A percentile compares a stretch with the other conserved stretches of the same genome.
Evolutionary conservation across 1,140 invertebrate genomes (phyloP).

Genomic region (Euborellia annulipes): DNA sequence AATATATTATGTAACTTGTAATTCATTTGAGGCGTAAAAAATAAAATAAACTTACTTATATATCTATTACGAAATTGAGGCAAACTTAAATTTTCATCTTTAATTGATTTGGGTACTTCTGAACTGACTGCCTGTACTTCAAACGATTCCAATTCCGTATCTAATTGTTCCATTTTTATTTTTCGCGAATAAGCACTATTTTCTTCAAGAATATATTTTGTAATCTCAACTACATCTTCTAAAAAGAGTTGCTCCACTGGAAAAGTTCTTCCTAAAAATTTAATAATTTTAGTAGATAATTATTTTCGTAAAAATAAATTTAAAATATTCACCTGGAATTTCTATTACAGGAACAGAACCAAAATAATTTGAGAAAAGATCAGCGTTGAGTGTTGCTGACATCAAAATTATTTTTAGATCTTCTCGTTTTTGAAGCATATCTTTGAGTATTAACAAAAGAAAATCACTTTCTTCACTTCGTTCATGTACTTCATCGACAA

Average conservation of each 20-base stretch:
- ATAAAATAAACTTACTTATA: slow-evolving; percentile 24
- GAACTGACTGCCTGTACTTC: slow-evolving; percentile 32
- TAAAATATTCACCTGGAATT: slow-evolving; percentile 40
- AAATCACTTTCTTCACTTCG: slow-evolving; percentile 78
- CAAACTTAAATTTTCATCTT: slow-evolving; percentile 50
- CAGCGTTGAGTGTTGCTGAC: slow-evolving; percentile 72
- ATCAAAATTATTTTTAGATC: slow-evolving; percentile 71
- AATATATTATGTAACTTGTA: too few relatives aligned
- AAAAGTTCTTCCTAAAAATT: slow-evolving; percentile 41
- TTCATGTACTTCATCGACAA: slow-evolving; percentile 88
- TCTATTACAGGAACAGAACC: slow-evolving; percentile 46
- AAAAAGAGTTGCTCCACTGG: slow-evolving; percentile 65
- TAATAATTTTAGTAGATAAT: neutral
- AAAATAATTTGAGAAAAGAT: slow-evolving; percentile 66
- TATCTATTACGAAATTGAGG: slow-evolving; percentile 43
- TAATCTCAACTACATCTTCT: slow-evolving; percentile 55
- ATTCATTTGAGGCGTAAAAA: neutral
- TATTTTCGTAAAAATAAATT: slow-evolving; percentile 2
- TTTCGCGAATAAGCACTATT: slow-evolving; percentile 47
- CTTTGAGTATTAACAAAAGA: slow-evolving; percentile 59
- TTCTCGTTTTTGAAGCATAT: slow-evolving; percentile 45
- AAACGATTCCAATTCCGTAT: slow-evolving; percentile 41
- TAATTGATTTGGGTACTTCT: slow-evolving; percentile 29
- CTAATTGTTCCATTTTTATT: slow-evolving; percentile 36
- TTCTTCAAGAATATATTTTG: slow-evolving; percentile 51